phyloP scores from a whole-genome alignment of 2,113 vertebrate species.

The Rattus rattus region DNA sequence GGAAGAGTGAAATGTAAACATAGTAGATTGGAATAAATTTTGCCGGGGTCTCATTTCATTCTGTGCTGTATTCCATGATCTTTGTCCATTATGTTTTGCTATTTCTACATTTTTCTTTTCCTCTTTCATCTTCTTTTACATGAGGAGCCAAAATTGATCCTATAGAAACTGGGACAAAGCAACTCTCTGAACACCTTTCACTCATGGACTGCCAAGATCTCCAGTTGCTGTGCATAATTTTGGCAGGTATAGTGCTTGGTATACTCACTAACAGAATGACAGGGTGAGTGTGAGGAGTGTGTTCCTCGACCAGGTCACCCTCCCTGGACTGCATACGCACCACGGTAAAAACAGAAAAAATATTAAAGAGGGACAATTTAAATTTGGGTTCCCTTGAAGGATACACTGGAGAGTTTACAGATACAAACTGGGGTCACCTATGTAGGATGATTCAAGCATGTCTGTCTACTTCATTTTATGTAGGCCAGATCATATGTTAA shows the following conservation, averaged over 20 bases:
- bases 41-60: background rate
- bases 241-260: conserved; percentile 39
- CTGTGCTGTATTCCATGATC: background rate
- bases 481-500: background rate
- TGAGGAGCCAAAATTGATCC: conserved; percentile 17
- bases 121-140: conserved; percentile 21
- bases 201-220: background rate
- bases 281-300: background rate
- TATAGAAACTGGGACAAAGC: background rate
- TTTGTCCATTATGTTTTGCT: background rate
- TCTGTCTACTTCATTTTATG: background rate
- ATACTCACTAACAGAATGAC: conserved; percentile 39
- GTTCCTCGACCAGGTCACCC: background rate
- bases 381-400: background rate
- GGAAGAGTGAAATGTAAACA: background rate
- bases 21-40: background rate
- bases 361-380: background rate
- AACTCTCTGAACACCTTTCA: background rate
- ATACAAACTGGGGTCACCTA: background rate
- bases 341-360: background rate
- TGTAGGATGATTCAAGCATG: background rate
- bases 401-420: background rate
- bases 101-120: background rate
- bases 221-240: conserved; percentile 20
- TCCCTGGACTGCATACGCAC: background rate